Evolutionary conservation across 2,888 invertebrate species (phyloP).

Genomic region (Xanthia togata): DNA sequence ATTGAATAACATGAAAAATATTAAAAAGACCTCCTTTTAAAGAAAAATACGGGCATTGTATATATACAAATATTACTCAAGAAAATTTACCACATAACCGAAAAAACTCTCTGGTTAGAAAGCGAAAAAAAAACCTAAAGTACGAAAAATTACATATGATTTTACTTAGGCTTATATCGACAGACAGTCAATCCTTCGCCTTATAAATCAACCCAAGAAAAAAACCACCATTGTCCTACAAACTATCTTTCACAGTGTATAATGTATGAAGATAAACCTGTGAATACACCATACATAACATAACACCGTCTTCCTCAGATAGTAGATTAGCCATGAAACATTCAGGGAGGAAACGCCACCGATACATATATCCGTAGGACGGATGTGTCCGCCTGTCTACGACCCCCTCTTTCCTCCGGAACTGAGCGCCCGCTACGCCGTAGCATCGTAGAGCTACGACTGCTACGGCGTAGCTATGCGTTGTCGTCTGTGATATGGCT

Average conservation of each 20-base stretch:
- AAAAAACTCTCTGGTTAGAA: too few relatives aligned
- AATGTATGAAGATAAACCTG: slow-evolving; percentile 41
- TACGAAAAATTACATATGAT: too few relatives aligned
- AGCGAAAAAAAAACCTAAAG: background rate
- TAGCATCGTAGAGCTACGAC: slow-evolving; percentile 50
- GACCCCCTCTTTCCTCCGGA: slow-evolving; percentile 78
- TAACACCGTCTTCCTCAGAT: slow-evolving; percentile 50
- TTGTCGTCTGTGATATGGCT: slow-evolving; percentile 43
- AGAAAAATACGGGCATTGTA: too few relatives aligned
- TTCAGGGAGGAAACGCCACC: slow-evolving; percentile 71
- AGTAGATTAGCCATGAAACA: slow-evolving; percentile 70
- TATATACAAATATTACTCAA: too few relatives aligned
- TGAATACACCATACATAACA: slow-evolving; percentile 41
- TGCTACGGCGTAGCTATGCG: slow-evolving; percentile 38
- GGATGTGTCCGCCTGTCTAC: slow-evolving; percentile 83
- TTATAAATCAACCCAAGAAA: slow-evolving; percentile 9
- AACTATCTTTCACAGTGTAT: slow-evolving; percentile 5
- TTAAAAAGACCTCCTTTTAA: too few relatives aligned
- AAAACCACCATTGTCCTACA: background rate
- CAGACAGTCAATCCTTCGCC: background rate
- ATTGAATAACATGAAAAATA: too few relatives aligned
- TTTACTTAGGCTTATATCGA: background rate
- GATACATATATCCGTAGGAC: slow-evolving; percentile 72
- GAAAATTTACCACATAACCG: too few relatives aligned
- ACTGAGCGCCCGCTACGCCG: slow-evolving; percentile 68